Conservation (phyloP, 2,113 vertebrate genomes). For the Chamaea fasciata region DNA sequence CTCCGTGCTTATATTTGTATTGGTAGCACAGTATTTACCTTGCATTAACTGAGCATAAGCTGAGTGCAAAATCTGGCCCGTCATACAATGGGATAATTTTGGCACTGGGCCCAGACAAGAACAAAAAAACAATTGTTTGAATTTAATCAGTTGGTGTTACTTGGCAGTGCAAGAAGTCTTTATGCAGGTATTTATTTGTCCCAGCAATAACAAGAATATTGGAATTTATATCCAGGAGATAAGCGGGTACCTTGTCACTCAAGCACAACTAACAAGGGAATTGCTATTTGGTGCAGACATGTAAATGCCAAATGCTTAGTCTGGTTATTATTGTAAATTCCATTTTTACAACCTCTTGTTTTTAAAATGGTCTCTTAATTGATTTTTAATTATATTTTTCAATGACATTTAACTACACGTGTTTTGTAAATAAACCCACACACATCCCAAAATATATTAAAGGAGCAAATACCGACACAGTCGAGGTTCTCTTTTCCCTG, state of each 20-base stretch:
- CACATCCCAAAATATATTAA: neutral
- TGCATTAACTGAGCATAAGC: neutral
- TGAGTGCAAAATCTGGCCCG: neutral
- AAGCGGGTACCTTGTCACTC: slow-evolving; percentile 34
- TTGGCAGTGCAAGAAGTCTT: slow-evolving; percentile 24
- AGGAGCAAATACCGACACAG: neutral
- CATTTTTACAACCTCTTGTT: slow-evolving; percentile 38
- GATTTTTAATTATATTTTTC: slow-evolving; percentile 49
- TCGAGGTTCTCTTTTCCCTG: neutral
- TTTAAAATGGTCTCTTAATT: slow-evolving; percentile 43
- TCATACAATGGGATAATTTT: neutral
- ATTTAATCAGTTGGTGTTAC: slow-evolving; percentile 41
- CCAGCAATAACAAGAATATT: slow-evolving; percentile 23
- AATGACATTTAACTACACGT: slow-evolving; percentile 27
- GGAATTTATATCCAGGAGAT: slow-evolving; percentile 27
- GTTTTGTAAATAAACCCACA: slow-evolving; percentile 10
- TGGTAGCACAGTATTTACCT: neutral
- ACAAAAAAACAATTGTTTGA: neutral
- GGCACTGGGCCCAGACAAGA: slow-evolving; percentile 6
- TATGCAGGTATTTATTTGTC: slow-evolving; percentile 37
- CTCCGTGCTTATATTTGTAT: neutral
- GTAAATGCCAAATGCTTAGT: slow-evolving; percentile 40
- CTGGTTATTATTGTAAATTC: slow-evolving; percentile 46
- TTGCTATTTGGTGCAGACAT: neutral
- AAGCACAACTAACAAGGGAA: slow-evolving; percentile 35